Percentiles rank a stretch among this genome's conserved stretches.
Evolutionary conservation across 1,140 invertebrate species (phyloP).

Genomic region (Plectus sambesii): DNA sequence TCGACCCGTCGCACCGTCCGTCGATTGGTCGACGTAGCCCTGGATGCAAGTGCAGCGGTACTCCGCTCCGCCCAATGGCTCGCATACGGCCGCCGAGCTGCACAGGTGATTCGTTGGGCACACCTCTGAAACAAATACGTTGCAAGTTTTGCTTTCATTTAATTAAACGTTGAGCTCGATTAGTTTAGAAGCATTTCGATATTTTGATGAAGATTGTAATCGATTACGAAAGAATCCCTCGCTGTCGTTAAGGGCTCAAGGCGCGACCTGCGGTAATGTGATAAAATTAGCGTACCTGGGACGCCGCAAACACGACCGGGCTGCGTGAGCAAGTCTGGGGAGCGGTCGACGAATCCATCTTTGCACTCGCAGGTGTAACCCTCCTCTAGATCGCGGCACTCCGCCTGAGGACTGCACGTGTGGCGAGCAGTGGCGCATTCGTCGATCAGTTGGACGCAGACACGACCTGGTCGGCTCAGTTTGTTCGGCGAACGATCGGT

Average conservation of each 20-base stretch:
- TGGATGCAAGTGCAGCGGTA: conserved; percentile 43
- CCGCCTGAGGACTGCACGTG: conserved; percentile 39
- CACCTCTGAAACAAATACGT: conserved; percentile 27
- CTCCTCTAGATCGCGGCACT: conserved; percentile 43
- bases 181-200: too few relatives aligned
- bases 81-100: conserved; percentile 41
- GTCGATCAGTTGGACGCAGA: conserved; percentile 40
- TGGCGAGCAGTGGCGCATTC: conserved; percentile 35
- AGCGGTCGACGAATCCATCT: conserved; percentile 36
- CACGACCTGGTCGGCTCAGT: conserved; percentile 32
- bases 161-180: too few relatives aligned
- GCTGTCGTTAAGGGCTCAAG: too few relatives aligned
- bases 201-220: too few relatives aligned
- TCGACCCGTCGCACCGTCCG: conserved; percentile 34
- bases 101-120: conserved; percentile 43
- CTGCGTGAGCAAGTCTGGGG: conserved; percentile 39
- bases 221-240: too few relatives aligned
- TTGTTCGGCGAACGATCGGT: conserved; percentile 44
- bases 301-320: conserved; percentile 39
- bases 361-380: conserved; percentile 46
- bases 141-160: background rate
- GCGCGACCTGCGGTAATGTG: too few relatives aligned
- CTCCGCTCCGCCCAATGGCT: conserved; percentile 40
- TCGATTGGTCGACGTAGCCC: conserved; percentile 33
- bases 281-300: conserved; percentile 7